Evolutionary conservation across 2,888 invertebrate species (phyloP), one percentile per base, ranked within the genome.

Genomic region (Melikaiella ostensackeni): DNA sequence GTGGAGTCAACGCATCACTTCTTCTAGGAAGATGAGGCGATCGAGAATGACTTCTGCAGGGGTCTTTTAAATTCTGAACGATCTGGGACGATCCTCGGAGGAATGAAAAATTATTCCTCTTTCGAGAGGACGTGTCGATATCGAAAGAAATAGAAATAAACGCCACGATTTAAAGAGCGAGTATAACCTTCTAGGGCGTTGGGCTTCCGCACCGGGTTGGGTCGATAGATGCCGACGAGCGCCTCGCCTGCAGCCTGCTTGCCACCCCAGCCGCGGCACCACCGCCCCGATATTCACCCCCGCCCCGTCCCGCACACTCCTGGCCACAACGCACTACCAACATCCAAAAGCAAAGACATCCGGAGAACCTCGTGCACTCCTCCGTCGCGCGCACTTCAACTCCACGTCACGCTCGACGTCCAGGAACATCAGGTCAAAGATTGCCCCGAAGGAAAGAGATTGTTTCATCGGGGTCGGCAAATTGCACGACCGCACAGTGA

Each of bases 191-290:
- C 57, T 63, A 46, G 62, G 35, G 70, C 75, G 73, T 50, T 77
- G 79, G 70, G 73, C 73, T 61, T n/a, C 38, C 77, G n/a, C 50
- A 24, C 46, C 46, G 84, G 85, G 86, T 85, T 89, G 86, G 89
- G 89, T 90, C 89, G 89, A 90, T 89, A 89, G 87, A 88, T 86
- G 89, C 86, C 89, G 77, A 64, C 77, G 77, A 74, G 35, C 74
- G 74, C 77, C 63, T 73, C 75, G 76, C 75, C 76, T 64, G 77
- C 64, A 46, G 76, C 75, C 76, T 64, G 77, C 64, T 59, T 35
- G 27, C 64, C 55, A 75, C 74, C 66, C 77, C 77, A 75, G 63
- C 75, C 79, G 70, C 73, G 75, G 74, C 73, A 55, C 75, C 74
- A 57, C 64, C 74, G 57, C 74, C 77, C 62, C 77, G 80, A 55